A percentile compares a stretch with the other conserved stretches of the same genome.
Evolutionary conservation across 2,113 vertebrate genomes (phyloP).

Genomic region (Coptodon bakossiorum): DNA sequence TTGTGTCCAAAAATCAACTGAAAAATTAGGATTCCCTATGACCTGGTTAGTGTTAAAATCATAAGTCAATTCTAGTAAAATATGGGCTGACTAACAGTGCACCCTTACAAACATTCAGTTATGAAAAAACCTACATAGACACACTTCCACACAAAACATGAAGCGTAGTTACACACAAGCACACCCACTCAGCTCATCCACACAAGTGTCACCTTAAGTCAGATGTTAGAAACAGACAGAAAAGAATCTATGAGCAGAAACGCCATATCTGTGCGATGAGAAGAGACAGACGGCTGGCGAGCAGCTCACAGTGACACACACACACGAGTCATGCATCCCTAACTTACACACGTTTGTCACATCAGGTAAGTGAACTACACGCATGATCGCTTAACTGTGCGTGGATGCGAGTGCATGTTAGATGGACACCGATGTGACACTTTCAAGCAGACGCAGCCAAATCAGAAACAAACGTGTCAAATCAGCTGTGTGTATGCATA

Average conservation of each 20-base stretch:
- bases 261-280: background rate
- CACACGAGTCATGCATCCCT: background rate
- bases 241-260: conserved; percentile 4
- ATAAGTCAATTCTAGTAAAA: background rate
- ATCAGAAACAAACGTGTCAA: conserved; percentile 22
- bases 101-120: background rate
- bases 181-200: background rate
- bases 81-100: background rate
- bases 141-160: background rate
- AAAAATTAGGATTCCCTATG: background rate
- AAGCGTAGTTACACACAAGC: background rate
- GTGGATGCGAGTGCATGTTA: background rate
- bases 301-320: background rate
- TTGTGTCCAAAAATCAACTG: background rate
- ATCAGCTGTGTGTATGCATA: background rate
- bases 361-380: background rate
- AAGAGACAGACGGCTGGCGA: conserved; percentile 14
- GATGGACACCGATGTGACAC: conserved; percentile 4
- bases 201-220: background rate
- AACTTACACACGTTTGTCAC: conserved; percentile 2
- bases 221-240: conserved; percentile 9
- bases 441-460: background rate
- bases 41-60: background rate
- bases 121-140: background rate
- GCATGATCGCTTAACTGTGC: background rate